These are phyloP conservation scores for Cochlearius cochlearius DNA, from an alignment of 2,113 vertebrate species.

Conservation along the genomic window DNA sequence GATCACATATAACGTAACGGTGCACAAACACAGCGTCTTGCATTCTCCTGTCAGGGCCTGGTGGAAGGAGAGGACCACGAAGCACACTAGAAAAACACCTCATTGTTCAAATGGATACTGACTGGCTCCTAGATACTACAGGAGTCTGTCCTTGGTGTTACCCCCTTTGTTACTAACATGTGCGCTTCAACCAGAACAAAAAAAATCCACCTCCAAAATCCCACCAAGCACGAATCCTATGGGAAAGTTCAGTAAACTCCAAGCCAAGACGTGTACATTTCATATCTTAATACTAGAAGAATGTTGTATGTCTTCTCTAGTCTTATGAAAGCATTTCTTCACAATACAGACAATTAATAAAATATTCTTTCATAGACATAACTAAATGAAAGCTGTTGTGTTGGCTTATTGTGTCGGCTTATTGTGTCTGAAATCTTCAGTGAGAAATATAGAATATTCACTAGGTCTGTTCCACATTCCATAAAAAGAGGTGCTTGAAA, in stretches of 20 bases:
- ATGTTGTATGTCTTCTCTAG: neutral
- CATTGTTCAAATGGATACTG: neutral
- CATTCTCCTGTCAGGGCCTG: neutral
- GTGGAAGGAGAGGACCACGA: neutral
- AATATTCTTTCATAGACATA: neutral
- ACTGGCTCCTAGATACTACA: neutral
- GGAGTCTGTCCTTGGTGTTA: neutral
- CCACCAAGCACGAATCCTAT: neutral
- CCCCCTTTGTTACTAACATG: neutral
- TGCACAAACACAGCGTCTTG: accelerated
- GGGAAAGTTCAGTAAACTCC: neutral
- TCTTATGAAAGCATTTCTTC: neutral
- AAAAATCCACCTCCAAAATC: neutral
- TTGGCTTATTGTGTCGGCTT: neutral
- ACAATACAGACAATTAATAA: neutral
- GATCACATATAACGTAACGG: accelerated
- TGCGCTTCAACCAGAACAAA: neutral
- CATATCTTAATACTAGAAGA: neutral
- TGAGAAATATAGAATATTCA: neutral
- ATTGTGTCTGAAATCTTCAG: neutral
- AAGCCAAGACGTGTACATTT: neutral
- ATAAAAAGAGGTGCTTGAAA: neutral
- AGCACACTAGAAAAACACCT: neutral
- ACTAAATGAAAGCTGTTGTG: neutral
- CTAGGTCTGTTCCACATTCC: neutral